Percentiles rank a stretch among this genome's conserved stretches.
phyloP scores from a whole-genome alignment of 2,888 invertebrate genomes.

The Oligia strigilis region DNA sequence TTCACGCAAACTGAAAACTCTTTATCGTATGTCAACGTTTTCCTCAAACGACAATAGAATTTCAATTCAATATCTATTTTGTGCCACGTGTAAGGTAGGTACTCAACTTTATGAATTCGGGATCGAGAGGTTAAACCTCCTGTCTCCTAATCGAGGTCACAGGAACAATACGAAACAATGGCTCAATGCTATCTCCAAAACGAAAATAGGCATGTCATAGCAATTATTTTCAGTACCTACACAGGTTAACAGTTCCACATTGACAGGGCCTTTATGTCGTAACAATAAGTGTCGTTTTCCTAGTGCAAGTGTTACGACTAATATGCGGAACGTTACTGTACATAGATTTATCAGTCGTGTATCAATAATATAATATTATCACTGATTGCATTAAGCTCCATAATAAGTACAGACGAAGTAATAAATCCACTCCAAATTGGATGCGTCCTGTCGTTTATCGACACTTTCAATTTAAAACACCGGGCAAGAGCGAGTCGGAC shows the following conservation, averaged over 20 bases:
- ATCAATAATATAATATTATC: constrained; percentile 49
- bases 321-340: neutral
- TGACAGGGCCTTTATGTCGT: neutral
- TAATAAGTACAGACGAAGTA: constrained; percentile 31
- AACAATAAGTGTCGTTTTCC: neutral
- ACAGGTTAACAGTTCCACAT: neutral
- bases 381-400: constrained; percentile 53
- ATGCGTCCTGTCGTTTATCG: constrained; percentile 39
- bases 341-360: constrained; percentile 34
- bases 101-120: constrained; percentile 49
- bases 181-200: constrained; percentile 17
- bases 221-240: constrained; percentile 19
- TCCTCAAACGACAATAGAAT: constrained; percentile 35
- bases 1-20: constrained; percentile 12
- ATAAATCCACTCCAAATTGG: constrained; percentile 58
- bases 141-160: constrained; percentile 57
- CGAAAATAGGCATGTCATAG: constrained; percentile 9
- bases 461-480: constrained; percentile 33
- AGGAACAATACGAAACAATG: constrained; percentile 40
- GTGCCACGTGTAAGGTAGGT: constrained; percentile 14
- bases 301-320: neutral
- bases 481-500: no score
- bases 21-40: constrained; percentile 11
- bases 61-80: constrained; percentile 23
- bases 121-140: constrained; percentile 52